Evolutionary conservation across 2,888 invertebrate genomes (phyloP), one percentile per base, ranked within the genome.

Genomic region (Gymnocheta viridis): DNA sequence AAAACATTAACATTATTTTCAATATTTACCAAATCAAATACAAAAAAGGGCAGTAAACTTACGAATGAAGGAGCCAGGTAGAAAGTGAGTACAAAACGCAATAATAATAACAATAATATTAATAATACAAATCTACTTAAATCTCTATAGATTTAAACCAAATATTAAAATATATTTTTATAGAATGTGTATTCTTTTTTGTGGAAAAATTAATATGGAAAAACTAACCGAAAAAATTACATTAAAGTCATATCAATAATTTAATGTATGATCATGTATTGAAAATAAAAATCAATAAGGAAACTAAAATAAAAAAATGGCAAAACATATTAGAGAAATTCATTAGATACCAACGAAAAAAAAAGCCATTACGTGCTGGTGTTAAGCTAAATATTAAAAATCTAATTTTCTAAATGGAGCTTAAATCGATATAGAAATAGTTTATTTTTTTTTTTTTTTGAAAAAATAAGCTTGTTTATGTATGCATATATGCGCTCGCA

Each of bases 231-330:
- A 19, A 60, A 72, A 64, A 54, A 35, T 70, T n/a, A n/a, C 69
- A 62, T 78, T 78, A 60, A 78, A 78, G 41, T 38, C 54, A 70
- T 62, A 70, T 54, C 17, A 64, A 62, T 78, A 78, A 44, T 70
- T 24, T 49, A 41, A 56, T 29, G 41, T 27, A 17, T 58, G 19
- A 32, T 41, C 49, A 24, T 17, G 27, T 19, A 41, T 17, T 29
- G n/a, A n/a, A n/a, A 10, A n/a, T 12, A 19, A 51, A 22, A 32
- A 66, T 41, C 60, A 62, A 41, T 12, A 54, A 14, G n/a, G n/a
- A 54, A 51, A 51, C 24, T 51, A 51, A n/a, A n/a, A n/a, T n/a
- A n/a, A n/a, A n/a, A n/a, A n/a, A n/a, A n/a, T n/a, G n/a, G n/a
- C n/a, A n/a, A n/a, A n/a, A n/a, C n/a, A n/a, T n/a, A n/a, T n/a